These are phyloP conservation scores for Temnothorax nylanderi DNA, from an alignment of 1,140 invertebrate species.

Conservation along the genomic window DNA sequence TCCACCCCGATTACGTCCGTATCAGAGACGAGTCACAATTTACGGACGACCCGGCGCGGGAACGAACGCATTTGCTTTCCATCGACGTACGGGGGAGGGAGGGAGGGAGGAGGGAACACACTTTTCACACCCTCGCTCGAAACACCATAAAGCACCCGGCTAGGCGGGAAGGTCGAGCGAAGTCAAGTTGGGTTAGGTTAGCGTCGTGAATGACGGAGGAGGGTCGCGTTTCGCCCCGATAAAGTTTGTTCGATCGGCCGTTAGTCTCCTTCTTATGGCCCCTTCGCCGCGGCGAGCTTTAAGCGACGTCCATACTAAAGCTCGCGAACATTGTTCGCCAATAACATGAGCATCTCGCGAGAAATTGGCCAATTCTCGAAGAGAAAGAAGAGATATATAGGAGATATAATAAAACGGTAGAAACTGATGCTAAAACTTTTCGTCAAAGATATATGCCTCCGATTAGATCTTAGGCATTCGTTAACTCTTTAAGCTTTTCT, in stretches of 20 bases:
- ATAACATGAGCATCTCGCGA: not conserved
- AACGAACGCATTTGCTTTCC: constrained; percentile 52
- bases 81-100: constrained; percentile 23
- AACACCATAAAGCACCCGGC: constrained; percentile 60
- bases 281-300: constrained; percentile 5
- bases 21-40: constrained; percentile 54
- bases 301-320: constrained; percentile 21
- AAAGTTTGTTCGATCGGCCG: constrained; percentile 82
- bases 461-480: too few species aligned
- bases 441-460: not conserved
- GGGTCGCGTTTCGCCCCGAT: constrained; percentile 79
- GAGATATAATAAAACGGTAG: not conserved
- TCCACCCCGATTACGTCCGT: constrained; percentile 44
- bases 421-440: not conserved
- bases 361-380: not conserved
- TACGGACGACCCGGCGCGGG: constrained; percentile 28
- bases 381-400: not conserved
- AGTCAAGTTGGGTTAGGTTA: constrained; percentile 76
- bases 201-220: constrained; percentile 73
- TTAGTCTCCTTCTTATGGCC: constrained; percentile 77
- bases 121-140: constrained; percentile 61
- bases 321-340: not conserved
- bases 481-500: not conserved
- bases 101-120: not conserved
- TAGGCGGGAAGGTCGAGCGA: constrained; percentile 64